Conservation (phyloP, 2,888 invertebrate species). For the Tipula confusa region DNA sequence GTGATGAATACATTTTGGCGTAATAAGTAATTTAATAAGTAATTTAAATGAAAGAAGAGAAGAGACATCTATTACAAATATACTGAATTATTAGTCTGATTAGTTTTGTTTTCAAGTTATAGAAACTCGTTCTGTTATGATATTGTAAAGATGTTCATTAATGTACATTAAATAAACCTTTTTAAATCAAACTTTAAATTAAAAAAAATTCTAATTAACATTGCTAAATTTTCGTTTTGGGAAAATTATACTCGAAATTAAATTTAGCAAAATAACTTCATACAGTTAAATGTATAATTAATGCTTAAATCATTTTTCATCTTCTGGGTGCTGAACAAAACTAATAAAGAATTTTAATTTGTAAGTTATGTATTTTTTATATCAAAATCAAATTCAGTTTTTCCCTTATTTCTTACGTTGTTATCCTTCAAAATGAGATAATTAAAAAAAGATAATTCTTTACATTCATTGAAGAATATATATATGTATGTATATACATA, state of each 20-base stretch:
- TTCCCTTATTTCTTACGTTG: neutral
- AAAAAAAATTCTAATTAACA: neutral
- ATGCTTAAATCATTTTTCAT: neutral
- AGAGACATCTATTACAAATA: too few relatives aligned
- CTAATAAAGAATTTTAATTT: neutral
- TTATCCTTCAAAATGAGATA: neutral
- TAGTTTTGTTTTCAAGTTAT: neutral
- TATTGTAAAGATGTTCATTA: neutral
- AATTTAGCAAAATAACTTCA: too few relatives aligned
- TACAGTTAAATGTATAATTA: conserved; percentile 8
- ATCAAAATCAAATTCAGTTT: neutral
- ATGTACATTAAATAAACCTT: neutral
- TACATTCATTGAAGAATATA: neutral
- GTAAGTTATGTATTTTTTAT: conserved; percentile 6
- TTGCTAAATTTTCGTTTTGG: neutral
- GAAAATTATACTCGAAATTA: neutral
- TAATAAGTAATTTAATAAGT: too few relatives aligned
- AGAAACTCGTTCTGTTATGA: neutral
- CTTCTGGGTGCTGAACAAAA: neutral
- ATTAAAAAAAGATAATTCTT: conserved; percentile 12
- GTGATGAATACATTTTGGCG: too few relatives aligned
- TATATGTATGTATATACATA: neutral
- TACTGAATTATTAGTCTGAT: too few relatives aligned
- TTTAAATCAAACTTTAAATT: neutral
- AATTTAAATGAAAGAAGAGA: too few relatives aligned